Percentiles rank a stretch among this genome's conserved stretches.
Conservation (phyloP, 2,888 invertebrate genomes). For the Neoaliturus tenellus region DNA sequence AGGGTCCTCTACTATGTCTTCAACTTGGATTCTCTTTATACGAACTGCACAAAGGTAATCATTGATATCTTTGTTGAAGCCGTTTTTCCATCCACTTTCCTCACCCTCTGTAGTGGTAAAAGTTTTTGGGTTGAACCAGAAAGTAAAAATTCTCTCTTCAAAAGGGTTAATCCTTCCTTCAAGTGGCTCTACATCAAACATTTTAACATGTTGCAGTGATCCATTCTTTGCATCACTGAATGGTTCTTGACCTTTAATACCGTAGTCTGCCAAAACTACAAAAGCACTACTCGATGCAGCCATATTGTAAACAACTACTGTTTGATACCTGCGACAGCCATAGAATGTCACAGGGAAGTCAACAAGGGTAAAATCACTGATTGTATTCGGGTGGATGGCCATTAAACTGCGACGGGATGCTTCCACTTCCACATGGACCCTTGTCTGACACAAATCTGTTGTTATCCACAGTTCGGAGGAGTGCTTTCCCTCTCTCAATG, state of each 20-base stretch:
- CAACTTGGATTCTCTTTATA: conserved; percentile 35
- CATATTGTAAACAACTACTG: conserved; percentile 71
- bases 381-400: conserved; percentile 70
- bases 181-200: conserved; percentile 68
- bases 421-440: conserved; percentile 67
- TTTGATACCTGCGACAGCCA: conserved; percentile 69
- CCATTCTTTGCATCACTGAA: conserved; percentile 32
- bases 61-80: not conserved
- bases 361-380: conserved; percentile 71
- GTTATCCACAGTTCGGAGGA: conserved; percentile 72
- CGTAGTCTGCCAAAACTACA: conserved; percentile 71
- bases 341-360: conserved; percentile 72
- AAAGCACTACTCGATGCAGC: conserved; percentile 72
- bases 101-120: not conserved
- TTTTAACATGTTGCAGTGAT: conserved; percentile 64
- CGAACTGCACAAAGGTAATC: conserved; percentile 31
- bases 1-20: not conserved
- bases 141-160: conserved; percentile 68
- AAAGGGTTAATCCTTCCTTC: conserved; percentile 70
- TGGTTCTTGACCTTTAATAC: conserved; percentile 64
- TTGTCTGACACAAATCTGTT: conserved; percentile 69
- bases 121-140: conserved; percentile 64
- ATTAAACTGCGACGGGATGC: conserved; percentile 71
- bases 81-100: not conserved
- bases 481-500: conserved; percentile 70